Percentiles rank a stretch among this genome's conserved stretches.
Evolutionary conservation across 1,140 invertebrate genomes (phyloP).

Genomic region (Heliconius melpomene): DNA sequence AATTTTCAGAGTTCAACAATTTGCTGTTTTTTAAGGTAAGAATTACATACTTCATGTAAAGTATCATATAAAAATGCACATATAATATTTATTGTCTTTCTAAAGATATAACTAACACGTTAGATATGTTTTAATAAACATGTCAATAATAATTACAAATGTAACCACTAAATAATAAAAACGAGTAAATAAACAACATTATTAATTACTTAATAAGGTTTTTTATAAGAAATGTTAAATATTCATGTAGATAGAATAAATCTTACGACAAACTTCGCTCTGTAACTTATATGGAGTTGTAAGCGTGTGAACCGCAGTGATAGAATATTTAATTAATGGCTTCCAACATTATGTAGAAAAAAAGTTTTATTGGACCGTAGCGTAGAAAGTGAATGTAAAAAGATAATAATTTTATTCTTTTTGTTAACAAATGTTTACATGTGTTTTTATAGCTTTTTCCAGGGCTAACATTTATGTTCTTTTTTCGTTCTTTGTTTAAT

Average conservation of each 20-base stretch:
- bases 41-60: not conserved
- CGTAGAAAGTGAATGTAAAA: not conserved
- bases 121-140: too few relatives aligned
- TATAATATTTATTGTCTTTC: too few relatives aligned
- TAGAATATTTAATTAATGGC: conserved; percentile 3
- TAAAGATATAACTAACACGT: too few relatives aligned
- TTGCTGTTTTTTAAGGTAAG: conserved; percentile 21
- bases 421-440: not conserved
- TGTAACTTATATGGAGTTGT: not conserved
- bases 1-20: conserved; percentile 28
- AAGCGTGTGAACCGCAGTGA: not conserved
- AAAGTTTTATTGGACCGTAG: not conserved
- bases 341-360: not conserved
- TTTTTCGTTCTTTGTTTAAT: too few relatives aligned
- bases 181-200: not conserved
- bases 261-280: not conserved
- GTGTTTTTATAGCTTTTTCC: not conserved
- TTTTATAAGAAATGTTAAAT: not conserved
- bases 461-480: too few relatives aligned
- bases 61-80: too few relatives aligned
- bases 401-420: not conserved
- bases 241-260: not conserved
- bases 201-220: not conserved
- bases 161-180: not conserved
- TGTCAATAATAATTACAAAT: too few relatives aligned